Conservation (phyloP, 2,888 invertebrate genomes). For the Drosophila mettleri region DNA sequence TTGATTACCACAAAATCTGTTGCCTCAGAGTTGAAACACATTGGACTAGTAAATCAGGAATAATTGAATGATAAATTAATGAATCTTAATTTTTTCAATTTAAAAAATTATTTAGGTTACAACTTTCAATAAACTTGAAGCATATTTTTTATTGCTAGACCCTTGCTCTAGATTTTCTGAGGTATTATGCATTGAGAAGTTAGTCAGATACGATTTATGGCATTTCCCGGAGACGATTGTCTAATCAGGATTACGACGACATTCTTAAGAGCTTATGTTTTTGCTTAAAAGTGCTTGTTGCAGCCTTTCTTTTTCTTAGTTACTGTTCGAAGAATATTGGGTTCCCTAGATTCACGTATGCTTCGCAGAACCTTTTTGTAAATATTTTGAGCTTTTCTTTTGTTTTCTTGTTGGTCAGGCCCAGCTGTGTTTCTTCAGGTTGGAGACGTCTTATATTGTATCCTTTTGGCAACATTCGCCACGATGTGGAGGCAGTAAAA, state of each 20-base stretch:
- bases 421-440: conserved; percentile 24
- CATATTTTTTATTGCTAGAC: background rate
- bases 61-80: background rate
- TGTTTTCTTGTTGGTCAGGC: background rate
- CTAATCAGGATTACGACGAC: background rate
- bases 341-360: background rate
- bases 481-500: conserved; percentile 12
- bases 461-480: conserved; percentile 50
- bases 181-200: too few species aligned
- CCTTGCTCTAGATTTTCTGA: background rate
- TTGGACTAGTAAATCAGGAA: background rate
- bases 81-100: too few species aligned
- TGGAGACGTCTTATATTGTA: conserved; percentile 46
- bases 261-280: conserved; percentile 3
- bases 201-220: background rate
- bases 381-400: conserved; percentile 15
- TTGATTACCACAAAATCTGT: conserved; percentile 49
- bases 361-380: background rate
- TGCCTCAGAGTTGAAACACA: background rate
- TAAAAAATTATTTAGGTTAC: too few species aligned
- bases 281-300: background rate
- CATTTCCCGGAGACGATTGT: background rate
- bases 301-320: background rate
- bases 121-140: too few species aligned
- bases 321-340: background rate